A percentile compares a stretch with the other conserved stretches of the same genome.
These are phyloP conservation scores for Halictus rubicundus DNA, from an alignment of 1,140 invertebrate species.

Conservation along the genomic window DNA sequence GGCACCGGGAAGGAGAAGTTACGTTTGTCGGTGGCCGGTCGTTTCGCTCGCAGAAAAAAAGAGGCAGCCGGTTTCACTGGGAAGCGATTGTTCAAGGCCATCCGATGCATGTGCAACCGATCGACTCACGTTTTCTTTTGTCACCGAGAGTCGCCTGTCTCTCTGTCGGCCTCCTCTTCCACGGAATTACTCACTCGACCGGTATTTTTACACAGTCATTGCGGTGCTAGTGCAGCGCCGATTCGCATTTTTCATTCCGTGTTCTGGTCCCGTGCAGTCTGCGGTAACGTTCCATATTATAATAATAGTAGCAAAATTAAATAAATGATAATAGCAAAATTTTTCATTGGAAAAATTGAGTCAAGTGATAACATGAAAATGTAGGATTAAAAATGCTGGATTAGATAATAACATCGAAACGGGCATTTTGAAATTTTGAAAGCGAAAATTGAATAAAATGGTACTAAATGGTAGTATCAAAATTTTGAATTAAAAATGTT, in stretches of 20 bases:
- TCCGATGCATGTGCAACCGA: slow-evolving; percentile 37
- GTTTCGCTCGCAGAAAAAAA: slow-evolving; percentile 8
- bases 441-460: no score
- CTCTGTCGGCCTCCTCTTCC: slow-evolving; percentile 29
- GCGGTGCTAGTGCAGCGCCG: neutral
- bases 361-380: no score
- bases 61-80: slow-evolving; percentile 8
- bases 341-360: no score
- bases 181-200: slow-evolving; percentile 53
- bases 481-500: no score
- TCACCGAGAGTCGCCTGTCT: slow-evolving; percentile 47
- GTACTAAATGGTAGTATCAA: no score
- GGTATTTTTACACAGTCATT: slow-evolving; percentile 57
- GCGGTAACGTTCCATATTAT: no score
- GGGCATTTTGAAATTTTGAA: no score
- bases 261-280: neutral
- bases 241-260: neutral
- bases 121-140: slow-evolving; percentile 39
- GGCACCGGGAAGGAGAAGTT: neutral
- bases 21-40: neutral
- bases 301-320: no score
- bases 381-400: no score
- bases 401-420: no score
- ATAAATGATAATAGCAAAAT: no score
- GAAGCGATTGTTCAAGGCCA: slow-evolving; percentile 42